Conservation (phyloP, 2,113 vertebrate genomes). For the Lutjanus erythropterus region DNA sequence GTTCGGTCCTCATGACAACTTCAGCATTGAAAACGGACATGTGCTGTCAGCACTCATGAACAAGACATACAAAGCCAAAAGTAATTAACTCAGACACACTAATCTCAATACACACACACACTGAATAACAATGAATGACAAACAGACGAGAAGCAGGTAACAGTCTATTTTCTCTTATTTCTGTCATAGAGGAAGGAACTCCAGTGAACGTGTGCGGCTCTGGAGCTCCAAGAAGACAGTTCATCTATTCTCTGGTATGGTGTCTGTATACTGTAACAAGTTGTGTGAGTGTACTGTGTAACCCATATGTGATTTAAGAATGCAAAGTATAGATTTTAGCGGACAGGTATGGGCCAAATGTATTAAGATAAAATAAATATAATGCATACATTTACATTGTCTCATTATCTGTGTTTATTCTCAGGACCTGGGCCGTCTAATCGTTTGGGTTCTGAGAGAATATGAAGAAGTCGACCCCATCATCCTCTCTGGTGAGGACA, state of each 20-base stretch:
- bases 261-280: neutral
- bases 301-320: neutral
- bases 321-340: neutral
- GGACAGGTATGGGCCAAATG: neutral
- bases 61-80: constrained; percentile 90
- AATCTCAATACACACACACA: neutral
- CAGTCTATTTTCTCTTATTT: neutral
- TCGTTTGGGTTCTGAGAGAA: constrained; percentile 88
- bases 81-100: constrained; percentile 76
- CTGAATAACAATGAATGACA: neutral
- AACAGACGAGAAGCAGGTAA: neutral
- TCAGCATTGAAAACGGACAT: constrained; percentile 90
- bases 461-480: constrained; percentile 91
- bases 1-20: constrained; percentile 92
- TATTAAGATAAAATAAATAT: neutral
- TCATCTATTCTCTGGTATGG: constrained; percentile 89
- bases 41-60: constrained; percentile 92
- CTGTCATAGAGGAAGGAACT: constrained; percentile 67
- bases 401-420: constrained; percentile 13
- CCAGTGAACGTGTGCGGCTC: constrained; percentile 89
- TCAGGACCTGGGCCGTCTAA: constrained; percentile 89
- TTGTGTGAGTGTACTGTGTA: neutral
- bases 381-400: neutral
- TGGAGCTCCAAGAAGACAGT: constrained; percentile 89
- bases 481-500: constrained; percentile 89